Evolutionary conservation across 2,888 invertebrate genomes (phyloP).

Genomic region (Patella caerulea): DNA sequence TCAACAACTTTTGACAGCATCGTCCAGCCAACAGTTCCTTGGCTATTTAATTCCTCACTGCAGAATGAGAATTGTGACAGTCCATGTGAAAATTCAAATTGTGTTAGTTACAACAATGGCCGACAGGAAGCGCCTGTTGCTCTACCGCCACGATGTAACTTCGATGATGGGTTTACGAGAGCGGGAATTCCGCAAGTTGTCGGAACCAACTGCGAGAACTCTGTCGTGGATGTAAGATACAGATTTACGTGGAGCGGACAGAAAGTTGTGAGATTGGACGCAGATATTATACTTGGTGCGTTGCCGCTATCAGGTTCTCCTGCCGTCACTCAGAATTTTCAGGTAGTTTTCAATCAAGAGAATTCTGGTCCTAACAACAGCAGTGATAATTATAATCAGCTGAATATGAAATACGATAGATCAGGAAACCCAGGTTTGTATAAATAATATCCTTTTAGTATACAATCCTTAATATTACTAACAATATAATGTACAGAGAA

Average conservation of each 20-base stretch:
- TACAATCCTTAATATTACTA: background rate
- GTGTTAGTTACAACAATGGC: constrained; percentile 30
- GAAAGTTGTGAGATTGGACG: constrained; percentile 53
- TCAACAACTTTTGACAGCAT: background rate
- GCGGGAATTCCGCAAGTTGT: constrained; percentile 44
- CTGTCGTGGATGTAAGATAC: constrained; percentile 62
- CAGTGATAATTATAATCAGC: constrained; percentile 46
- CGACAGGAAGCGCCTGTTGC: constrained; percentile 6
- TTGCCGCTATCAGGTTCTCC: constrained; percentile 19
- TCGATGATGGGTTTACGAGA: constrained; percentile 48
- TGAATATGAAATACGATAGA: constrained; percentile 42
- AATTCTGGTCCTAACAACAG: constrained; percentile 29
- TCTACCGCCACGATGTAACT: constrained; percentile 47
- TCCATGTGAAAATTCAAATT: constrained; percentile 15
- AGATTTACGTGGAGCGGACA: constrained; percentile 58
- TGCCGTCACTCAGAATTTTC: constrained; percentile 55
- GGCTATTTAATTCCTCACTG: background rate
- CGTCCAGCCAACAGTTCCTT: background rate
- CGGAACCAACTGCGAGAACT: constrained; percentile 50
- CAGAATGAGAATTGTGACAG: background rate
- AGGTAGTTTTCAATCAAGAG: constrained; percentile 48
- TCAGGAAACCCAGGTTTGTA: constrained; percentile 59
- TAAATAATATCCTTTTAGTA: background rate
- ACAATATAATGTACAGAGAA: too few relatives aligned
- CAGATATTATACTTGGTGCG: constrained; percentile 52